Evolutionary conservation across 2,797 vertebrate species (phyloP).

Genomic region (Alcedo quadribrachys): DNA sequence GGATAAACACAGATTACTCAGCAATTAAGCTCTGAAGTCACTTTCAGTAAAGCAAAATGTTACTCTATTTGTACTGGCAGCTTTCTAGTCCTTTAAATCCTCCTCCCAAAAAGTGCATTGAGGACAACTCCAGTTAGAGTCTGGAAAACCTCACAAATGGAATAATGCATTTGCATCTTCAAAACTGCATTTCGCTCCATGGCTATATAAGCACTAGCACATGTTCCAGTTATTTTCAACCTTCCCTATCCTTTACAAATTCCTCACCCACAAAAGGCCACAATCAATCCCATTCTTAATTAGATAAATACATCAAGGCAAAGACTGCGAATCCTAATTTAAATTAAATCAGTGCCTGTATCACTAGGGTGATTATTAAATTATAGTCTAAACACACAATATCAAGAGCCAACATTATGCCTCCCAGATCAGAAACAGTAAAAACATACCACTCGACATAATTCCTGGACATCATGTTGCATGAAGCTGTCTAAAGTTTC

Average conservation of each 20-base stretch:
- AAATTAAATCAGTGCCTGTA: neutral
- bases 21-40: neutral
- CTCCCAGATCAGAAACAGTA: neutral
- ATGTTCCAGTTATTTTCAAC: neutral
- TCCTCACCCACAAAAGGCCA: neutral
- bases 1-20: neutral
- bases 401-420: neutral
- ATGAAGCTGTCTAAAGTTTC: conserved; percentile 99
- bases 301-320: neutral
- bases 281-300: neutral
- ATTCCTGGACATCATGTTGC: conserved; percentile 98
- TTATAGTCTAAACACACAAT: neutral
- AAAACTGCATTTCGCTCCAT: neutral
- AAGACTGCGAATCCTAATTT: neutral
- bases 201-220: neutral
- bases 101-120: neutral
- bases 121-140: neutral
- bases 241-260: neutral
- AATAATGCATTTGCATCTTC: neutral
- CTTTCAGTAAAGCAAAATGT: neutral
- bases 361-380: neutral
- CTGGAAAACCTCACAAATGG: neutral
- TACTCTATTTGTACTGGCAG: neutral
- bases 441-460: conserved; percentile 97
- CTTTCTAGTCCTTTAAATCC: neutral